Percentiles rank a stretch among this genome's conserved stretches.
phyloP scores from a whole-genome alignment of 2,797 vertebrate genomes.

The Semaprochilodus insignis region DNA sequence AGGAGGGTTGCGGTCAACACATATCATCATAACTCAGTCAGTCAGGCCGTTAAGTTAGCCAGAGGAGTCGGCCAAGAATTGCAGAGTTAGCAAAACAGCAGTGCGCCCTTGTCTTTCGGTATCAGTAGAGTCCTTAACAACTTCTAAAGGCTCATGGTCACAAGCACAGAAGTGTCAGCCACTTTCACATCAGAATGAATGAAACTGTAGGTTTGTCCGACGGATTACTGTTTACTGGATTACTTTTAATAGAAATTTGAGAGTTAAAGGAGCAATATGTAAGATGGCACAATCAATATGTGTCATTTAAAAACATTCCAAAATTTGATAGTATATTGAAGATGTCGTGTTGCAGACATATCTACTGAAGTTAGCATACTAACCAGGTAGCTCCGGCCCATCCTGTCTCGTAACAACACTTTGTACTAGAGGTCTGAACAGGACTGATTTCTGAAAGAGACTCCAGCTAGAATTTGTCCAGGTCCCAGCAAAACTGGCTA shows the following conservation, averaged over 20 bases:
- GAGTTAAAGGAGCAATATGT: background rate
- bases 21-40: conserved; percentile 7
- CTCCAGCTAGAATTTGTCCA: too few relatives aligned
- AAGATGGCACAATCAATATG: too few relatives aligned
- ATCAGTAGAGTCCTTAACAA: background rate
- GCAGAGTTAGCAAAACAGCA: background rate
- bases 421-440: too few relatives aligned
- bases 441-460: too few relatives aligned
- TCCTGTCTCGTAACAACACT: too few relatives aligned
- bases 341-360: too few relatives aligned
- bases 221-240: background rate
- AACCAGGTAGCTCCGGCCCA: too few relatives aligned
- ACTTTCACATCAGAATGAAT: background rate
- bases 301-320: too few relatives aligned
- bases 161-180: background rate
- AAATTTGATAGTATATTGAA: too few relatives aligned
- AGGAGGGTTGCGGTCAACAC: conserved; percentile 7
- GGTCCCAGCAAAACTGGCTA: too few relatives aligned
- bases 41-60: conserved; percentile 6
- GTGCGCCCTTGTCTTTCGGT: background rate
- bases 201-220: background rate
- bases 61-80: conserved; percentile 9
- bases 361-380: too few relatives aligned
- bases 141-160: background rate
- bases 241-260: background rate